A percentile compares a stretch with the other conserved stretches of the same genome.
Conservation (phyloP, 2,113 vertebrate genomes). For the Pao palembangensis region DNA sequence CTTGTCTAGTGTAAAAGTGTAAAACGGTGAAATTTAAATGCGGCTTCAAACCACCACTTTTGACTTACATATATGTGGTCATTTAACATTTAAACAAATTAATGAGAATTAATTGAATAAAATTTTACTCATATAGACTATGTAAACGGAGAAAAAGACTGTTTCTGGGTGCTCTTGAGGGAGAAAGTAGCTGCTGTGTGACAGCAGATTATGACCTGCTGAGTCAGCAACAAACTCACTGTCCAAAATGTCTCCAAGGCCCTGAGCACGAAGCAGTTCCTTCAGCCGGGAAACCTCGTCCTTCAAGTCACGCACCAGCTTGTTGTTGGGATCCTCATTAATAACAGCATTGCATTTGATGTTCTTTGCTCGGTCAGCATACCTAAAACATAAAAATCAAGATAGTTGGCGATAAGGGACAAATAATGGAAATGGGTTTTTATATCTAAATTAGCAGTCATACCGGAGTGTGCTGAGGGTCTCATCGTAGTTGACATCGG, state of each 20-base stretch:
- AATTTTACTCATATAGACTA: no score
- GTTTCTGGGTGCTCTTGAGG: constrained; percentile 14
- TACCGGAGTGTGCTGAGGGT: constrained; percentile 98
- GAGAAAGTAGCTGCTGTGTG: constrained; percentile 8
- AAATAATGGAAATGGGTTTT: background rate
- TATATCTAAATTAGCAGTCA: background rate
- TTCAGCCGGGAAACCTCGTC: constrained; percentile 93
- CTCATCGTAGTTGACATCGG: constrained; percentile 98
- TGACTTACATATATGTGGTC: no score
- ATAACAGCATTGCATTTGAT: constrained; percentile 99
- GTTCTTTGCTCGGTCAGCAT: constrained; percentile 95
- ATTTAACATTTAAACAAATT: no score
- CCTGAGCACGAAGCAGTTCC: constrained; percentile 93
- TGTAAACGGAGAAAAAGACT: constrained; percentile 10
- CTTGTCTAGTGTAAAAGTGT: constrained; percentile 16
- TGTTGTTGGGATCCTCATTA: constrained; percentile 97
- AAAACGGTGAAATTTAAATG: background rate
- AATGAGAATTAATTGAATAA: no score
- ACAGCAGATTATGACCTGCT: constrained; percentile 12
- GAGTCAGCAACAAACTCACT: constrained; percentile 80
- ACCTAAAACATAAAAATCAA: constrained; percentile 70
- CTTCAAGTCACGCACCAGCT: constrained; percentile 94
- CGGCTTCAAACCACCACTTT: no score
- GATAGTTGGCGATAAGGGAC: background rate
- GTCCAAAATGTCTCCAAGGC: constrained; percentile 96